phyloP scores from a whole-genome alignment of 1,140 invertebrate species.

The Argopecten irradians region DNA sequence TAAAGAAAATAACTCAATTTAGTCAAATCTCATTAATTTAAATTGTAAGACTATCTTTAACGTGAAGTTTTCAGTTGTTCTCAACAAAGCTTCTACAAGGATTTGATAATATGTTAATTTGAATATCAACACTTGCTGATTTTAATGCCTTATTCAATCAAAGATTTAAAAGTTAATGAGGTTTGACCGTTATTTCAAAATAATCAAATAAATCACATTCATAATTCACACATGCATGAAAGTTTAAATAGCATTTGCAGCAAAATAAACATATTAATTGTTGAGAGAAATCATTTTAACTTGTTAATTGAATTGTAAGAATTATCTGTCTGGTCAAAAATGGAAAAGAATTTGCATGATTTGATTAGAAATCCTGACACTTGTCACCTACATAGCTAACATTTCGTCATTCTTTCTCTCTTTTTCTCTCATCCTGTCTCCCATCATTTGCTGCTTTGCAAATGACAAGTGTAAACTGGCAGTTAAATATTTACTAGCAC shows the following conservation, averaged over 20 bases:
- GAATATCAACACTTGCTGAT: too few relatives aligned
- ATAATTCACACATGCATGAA: not conserved
- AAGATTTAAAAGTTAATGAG: too few relatives aligned
- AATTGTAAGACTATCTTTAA: too few relatives aligned
- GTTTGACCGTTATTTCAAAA: too few relatives aligned
- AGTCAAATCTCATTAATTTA: too few relatives aligned
- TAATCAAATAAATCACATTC: not conserved
- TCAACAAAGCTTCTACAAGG: too few relatives aligned
- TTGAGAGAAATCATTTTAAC: not conserved
- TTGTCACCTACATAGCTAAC: not conserved
- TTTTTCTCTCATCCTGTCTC: not conserved
- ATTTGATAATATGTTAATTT: too few relatives aligned
- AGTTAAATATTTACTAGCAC: not conserved
- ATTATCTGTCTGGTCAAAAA: not conserved
- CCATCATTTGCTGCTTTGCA: not conserved
- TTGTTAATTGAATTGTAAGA: not conserved
- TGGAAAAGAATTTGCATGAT: slow-evolving; percentile 22
- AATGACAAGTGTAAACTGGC: not conserved
- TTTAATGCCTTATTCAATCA: too few relatives aligned
- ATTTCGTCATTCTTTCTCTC: not conserved
- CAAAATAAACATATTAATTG: not conserved
- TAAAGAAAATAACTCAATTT: not conserved
- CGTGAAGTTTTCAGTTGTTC: too few relatives aligned
- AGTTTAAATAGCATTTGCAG: not conserved
- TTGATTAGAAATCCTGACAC: not conserved